Percentiles rank a stretch among this genome's conserved stretches.
Evolutionary conservation across 1,140 invertebrate genomes (phyloP).

Genomic region (Tetranychus urticae): DNA sequence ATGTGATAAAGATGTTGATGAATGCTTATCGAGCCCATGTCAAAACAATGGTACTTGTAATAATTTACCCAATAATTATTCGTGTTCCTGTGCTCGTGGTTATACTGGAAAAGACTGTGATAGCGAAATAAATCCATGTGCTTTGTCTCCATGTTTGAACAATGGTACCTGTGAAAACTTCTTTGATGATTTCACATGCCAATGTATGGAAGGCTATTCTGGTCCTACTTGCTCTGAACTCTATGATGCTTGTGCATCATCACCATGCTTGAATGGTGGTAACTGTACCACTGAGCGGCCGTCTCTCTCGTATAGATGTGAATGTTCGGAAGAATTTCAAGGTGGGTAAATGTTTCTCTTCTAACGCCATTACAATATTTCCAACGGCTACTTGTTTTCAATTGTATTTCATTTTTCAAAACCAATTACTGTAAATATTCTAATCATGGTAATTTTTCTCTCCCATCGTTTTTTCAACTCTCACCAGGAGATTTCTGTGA

Average conservation of each 20-base stretch:
- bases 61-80: constrained; percentile 11
- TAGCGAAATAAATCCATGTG: constrained; percentile 36
- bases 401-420: too few relatives aligned
- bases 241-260: constrained; percentile 59
- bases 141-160: constrained; percentile 47
- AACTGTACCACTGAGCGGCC: constrained; percentile 38
- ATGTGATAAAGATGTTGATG: constrained; percentile 29
- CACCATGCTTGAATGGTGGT: constrained; percentile 60
- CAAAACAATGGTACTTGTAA: constrained; percentile 13
- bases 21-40: constrained; percentile 1
- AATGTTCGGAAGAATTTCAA: constrained; percentile 24
- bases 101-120: constrained; percentile 56
- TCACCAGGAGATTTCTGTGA: too few relatives aligned
- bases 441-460: too few relatives aligned
- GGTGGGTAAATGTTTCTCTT: constrained; percentile 4
- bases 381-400: too few relatives aligned
- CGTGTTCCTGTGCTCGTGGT: constrained; percentile 19
- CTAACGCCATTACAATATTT: too few relatives aligned
- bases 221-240: constrained; percentile 73
- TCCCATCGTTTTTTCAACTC: too few relatives aligned
- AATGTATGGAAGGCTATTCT: constrained; percentile 46
- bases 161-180: constrained; percentile 31
- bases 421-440: too few relatives aligned
- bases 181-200: constrained; percentile 12
- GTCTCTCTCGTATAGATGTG: constrained; percentile 15